Evolutionary conservation across 2,113 vertebrate species (phyloP).

Genomic region (Eleginops maclovinus): DNA sequence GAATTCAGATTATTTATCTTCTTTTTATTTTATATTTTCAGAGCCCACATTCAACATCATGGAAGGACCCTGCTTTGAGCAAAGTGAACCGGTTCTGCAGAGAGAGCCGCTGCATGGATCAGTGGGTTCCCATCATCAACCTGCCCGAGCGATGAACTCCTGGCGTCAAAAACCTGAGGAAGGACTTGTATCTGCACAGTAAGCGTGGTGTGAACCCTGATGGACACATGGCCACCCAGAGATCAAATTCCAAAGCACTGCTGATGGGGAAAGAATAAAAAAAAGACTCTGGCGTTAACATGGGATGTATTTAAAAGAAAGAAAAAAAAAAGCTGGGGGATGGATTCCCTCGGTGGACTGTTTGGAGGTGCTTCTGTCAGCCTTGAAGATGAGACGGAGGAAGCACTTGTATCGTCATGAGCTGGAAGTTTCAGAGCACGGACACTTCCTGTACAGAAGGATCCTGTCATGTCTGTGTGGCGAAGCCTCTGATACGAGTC

Average conservation of each 20-base stretch:
- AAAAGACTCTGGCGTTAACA: slow-evolving; percentile 38
- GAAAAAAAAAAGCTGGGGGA: slow-evolving; percentile 29
- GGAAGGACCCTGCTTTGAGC: slow-evolving; percentile 94
- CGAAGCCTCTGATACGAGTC: slow-evolving; percentile 51
- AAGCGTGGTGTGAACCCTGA: slow-evolving; percentile 59
- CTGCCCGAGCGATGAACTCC: slow-evolving; percentile 92
- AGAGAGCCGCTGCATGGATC: slow-evolving; percentile 95
- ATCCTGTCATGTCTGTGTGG: slow-evolving; percentile 64
- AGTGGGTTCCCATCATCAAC: slow-evolving; percentile 97
- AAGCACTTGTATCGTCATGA: slow-evolving; percentile 52
- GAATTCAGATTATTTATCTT: neutral
- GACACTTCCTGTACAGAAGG: slow-evolving; percentile 56
- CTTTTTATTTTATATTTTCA: slow-evolving; percentile 64
- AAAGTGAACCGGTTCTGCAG: slow-evolving; percentile 95
- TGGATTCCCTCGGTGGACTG: slow-evolving; percentile 63
- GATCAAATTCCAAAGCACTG: slow-evolving; percentile 72
- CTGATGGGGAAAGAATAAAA: slow-evolving; percentile 41
- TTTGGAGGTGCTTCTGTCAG: slow-evolving; percentile 63
- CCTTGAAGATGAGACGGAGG: slow-evolving; percentile 51
- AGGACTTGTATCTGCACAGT: slow-evolving; percentile 64
- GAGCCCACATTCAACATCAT: slow-evolving; percentile 91
- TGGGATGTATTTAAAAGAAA: slow-evolving; percentile 48
- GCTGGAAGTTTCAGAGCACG: slow-evolving; percentile 37
- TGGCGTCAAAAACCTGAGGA: slow-evolving; percentile 14
- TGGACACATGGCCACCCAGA: slow-evolving; percentile 64